Percentiles rank a stretch among this genome's conserved stretches.
phyloP scores from a whole-genome alignment of 1,140 invertebrate genomes.

The Theocolax elegans region DNA sequence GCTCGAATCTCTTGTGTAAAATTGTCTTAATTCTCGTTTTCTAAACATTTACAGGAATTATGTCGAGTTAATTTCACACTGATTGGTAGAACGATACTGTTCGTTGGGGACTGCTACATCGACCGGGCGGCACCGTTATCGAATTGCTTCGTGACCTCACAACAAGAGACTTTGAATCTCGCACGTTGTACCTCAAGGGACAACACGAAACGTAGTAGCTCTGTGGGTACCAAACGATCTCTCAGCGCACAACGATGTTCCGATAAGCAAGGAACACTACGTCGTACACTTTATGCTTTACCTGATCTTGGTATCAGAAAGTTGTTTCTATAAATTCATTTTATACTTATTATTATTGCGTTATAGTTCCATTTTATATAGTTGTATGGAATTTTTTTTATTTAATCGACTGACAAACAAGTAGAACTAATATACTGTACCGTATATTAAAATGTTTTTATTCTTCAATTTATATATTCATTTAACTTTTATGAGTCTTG shows the following conservation, averaged over 20 bases:
- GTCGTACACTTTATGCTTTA: conserved; percentile 38
- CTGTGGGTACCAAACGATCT: conserved; percentile 16
- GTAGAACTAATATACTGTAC: too few species aligned
- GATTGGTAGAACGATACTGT: conserved; percentile 44
- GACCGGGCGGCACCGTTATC: conserved; percentile 27
- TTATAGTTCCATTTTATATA: too few species aligned
- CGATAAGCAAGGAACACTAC: conserved; percentile 25
- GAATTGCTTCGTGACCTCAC: conserved; percentile 7
- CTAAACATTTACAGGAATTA: conserved; percentile 39
- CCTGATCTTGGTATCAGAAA: conserved; percentile 40
- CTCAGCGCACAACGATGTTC: conserved; percentile 29
- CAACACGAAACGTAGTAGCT: background rate
- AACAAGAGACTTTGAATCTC: conserved; percentile 2
- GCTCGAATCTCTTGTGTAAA: too few species aligned
- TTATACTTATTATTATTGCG: too few species aligned
- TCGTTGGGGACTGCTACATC: conserved; percentile 42
- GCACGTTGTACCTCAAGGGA: background rate
- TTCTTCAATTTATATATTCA: too few species aligned
- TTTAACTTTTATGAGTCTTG: too few species aligned
- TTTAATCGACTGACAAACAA: too few species aligned
- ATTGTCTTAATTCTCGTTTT: too few species aligned
- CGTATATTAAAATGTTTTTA: too few species aligned
- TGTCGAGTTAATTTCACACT: conserved; percentile 44
- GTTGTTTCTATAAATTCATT: conserved; percentile 34
- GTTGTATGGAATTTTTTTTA: too few species aligned